These are phyloP conservation scores for Clupea harengus DNA, from an alignment of 2,113 vertebrate genomes.

Conservation along the genomic window DNA sequence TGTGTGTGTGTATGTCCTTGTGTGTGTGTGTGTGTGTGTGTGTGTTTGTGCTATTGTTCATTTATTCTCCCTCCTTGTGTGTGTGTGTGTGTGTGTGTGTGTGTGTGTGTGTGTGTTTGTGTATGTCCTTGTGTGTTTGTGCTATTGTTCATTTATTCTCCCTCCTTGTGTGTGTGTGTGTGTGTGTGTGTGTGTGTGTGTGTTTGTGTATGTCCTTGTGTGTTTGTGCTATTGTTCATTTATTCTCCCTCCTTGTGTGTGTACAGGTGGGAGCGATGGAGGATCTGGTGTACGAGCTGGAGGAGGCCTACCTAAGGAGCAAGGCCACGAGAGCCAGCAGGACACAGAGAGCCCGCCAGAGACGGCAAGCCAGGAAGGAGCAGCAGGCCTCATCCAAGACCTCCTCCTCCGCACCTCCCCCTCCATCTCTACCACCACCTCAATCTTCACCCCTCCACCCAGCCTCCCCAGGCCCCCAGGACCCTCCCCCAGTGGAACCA, in stretches of 20 bases:
- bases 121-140: neutral
- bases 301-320: constrained; percentile 68
- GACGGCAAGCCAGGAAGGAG: constrained; percentile 52
- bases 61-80: constrained; percentile 23
- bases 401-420: neutral
- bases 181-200: neutral
- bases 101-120: neutral
- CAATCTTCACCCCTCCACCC: neutral
- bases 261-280: constrained; percentile 67
- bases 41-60: constrained; percentile 34
- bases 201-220: neutral
- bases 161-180: neutral
- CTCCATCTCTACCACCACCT: neutral
- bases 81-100: constrained; percentile 16
- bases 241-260: neutral
- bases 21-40: constrained; percentile 42
- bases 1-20: too few relatives aligned
- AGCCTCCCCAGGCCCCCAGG: neutral
- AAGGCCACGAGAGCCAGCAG: constrained; percentile 58
- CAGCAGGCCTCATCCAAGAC: neutral
- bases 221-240: constrained; percentile 39
- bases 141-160: constrained; percentile 42
- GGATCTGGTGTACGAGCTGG: constrained; percentile 67
- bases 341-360: constrained; percentile 36
- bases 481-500: neutral